Percentiles rank a stretch among this genome's conserved stretches.
These are phyloP conservation scores for Anastrepha obliqua DNA, from an alignment of 1,140 invertebrate species.

Conservation along the genomic window DNA sequence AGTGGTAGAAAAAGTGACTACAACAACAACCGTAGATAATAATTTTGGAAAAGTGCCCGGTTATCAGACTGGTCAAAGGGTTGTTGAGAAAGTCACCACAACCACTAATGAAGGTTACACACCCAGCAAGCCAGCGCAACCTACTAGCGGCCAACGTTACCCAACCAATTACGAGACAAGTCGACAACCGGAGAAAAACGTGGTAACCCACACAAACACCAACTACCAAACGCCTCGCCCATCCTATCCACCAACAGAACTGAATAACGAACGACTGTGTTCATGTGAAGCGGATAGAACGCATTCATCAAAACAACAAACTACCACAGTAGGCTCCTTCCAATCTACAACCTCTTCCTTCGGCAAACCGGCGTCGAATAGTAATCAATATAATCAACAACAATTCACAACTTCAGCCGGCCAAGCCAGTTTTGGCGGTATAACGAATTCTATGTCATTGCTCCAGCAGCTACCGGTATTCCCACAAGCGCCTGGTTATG, in stretches of 20 bases:
- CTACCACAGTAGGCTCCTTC: constrained; percentile 51
- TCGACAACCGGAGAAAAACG: constrained; percentile 23
- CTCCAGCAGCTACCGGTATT: constrained; percentile 71
- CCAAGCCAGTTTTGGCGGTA: constrained; percentile 71
- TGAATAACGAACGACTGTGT: constrained; percentile 66
- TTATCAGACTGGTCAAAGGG: constrained; percentile 39
- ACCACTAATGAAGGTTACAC: not conserved
- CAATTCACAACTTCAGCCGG: constrained; percentile 62
- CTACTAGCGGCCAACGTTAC: not conserved
- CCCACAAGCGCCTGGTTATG: constrained; percentile 68
- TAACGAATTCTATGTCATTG: constrained; percentile 71
- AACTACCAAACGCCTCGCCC: constrained; percentile 67
- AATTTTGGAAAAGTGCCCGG: constrained; percentile 4
- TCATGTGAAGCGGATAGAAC: constrained; percentile 69
- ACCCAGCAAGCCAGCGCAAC: not conserved
- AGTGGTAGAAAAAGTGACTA: constrained; percentile 23
- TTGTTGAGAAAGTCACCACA: constrained; percentile 54
- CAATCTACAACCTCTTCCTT: constrained; percentile 65
- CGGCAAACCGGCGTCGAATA: constrained; percentile 67
- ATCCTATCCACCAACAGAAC: constrained; percentile 63
- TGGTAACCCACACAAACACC: constrained; percentile 21
- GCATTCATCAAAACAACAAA: constrained; percentile 68
- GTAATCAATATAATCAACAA: constrained; percentile 55
- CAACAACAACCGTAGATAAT: constrained; percentile 27
- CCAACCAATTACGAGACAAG: constrained; percentile 15